phyloP scores from a whole-genome alignment of 2,888 invertebrate species.

The Nomada fabriciana region DNA sequence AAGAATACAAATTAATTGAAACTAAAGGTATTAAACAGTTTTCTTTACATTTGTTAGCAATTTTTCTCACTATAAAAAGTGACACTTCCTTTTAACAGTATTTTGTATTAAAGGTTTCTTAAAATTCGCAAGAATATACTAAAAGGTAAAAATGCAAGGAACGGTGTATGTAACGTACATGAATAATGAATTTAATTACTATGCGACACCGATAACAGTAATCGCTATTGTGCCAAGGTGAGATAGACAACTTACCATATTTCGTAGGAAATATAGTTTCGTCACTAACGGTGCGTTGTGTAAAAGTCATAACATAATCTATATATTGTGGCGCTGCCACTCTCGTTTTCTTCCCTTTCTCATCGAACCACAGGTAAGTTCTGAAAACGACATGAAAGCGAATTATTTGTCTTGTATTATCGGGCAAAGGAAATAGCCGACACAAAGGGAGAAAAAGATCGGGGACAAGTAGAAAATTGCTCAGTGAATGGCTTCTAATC shows the following conservation, averaged over 20 bases:
- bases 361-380: constrained; percentile 99
- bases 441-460: background rate
- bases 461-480: background rate
- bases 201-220: background rate
- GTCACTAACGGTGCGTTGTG: constrained; percentile 98
- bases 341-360: constrained; percentile 98
- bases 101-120: too few relatives aligned
- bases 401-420: constrained; percentile 21
- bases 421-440: background rate
- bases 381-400: constrained; percentile 85
- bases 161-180: background rate
- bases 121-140: background rate
- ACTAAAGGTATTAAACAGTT: too few relatives aligned
- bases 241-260: constrained; percentile 89
- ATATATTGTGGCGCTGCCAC: constrained; percentile 99
- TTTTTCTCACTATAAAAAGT: background rate
- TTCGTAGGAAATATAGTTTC: constrained; percentile 99
- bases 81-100: too few relatives aligned
- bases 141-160: background rate
- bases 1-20: too few relatives aligned
- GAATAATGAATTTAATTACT: background rate
- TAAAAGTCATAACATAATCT: constrained; percentile 99
- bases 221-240: background rate
- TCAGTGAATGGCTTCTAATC: constrained; percentile 9
- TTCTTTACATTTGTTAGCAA: too few relatives aligned